These are phyloP conservation scores for Aegotheles bennettii DNA, from an alignment of 2,113 vertebrate species.

Conservation along the genomic window DNA sequence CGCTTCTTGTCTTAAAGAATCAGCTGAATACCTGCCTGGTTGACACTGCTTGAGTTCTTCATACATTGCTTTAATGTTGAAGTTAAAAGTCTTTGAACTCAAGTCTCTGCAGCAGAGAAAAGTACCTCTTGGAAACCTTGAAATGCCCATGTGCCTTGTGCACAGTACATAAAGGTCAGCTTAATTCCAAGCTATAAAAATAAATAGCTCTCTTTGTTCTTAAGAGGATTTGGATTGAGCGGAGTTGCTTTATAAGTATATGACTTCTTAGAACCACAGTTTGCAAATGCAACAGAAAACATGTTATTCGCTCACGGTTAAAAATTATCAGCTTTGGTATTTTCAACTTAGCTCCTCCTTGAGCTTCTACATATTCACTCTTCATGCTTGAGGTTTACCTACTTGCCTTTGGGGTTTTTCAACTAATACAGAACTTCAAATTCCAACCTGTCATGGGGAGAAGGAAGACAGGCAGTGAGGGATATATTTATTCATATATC, in stretches of 20 bases:
- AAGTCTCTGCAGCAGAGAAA: not conserved
- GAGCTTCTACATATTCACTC: not conserved
- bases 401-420: not conserved
- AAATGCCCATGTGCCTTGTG: not conserved
- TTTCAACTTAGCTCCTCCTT: not conserved
- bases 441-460: not conserved
- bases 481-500: not conserved
- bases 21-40: not conserved
- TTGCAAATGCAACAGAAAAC: not conserved
- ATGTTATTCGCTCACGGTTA: not conserved
- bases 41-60: not conserved
- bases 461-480: not conserved
- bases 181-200: constrained; percentile 34
- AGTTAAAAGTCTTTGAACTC: too few relatives aligned
- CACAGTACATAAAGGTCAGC: not conserved
- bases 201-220: constrained; percentile 37
- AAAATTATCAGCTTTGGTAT: not conserved
- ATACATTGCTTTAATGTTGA: not conserved
- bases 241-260: constrained; percentile 23
- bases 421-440: not conserved
- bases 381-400: not conserved
- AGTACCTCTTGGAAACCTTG: not conserved
- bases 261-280: constrained; percentile 6
- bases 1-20: not conserved
- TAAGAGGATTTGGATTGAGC: constrained; percentile 49